Conservation (phyloP, 2,797 vertebrate species). For the Liasis olivaceus region DNA sequence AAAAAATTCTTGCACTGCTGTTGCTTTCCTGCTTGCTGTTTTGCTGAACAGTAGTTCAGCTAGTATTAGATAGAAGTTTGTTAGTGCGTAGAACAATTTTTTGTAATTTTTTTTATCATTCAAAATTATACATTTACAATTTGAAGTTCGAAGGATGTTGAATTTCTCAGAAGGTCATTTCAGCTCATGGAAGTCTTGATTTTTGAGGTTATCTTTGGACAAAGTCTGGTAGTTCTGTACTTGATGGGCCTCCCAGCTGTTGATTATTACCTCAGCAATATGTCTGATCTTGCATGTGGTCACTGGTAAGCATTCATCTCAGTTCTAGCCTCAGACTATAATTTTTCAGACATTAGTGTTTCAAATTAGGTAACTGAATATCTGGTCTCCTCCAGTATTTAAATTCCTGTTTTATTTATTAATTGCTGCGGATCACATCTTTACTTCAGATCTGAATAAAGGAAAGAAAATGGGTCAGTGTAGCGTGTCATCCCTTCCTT, state of each 20-base stretch:
- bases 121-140: not conserved
- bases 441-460: not conserved
- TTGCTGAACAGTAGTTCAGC: not conserved
- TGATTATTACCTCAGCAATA: not conserved
- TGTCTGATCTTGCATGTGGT: not conserved
- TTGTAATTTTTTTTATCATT: not conserved
- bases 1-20: not conserved
- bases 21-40: not conserved
- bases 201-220: not conserved
- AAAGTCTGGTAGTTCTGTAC: not conserved
- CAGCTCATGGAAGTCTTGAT: not conserved
- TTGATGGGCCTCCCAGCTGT: not conserved
- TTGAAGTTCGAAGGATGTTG: not conserved
- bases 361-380: rapidly evolving
- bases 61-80: not conserved
- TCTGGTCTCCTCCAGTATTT: not conserved
- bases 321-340: not conserved
- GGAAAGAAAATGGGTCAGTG: not conserved
- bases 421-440: rapidly evolving
- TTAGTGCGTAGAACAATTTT: not conserved
- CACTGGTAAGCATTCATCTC: not conserved
- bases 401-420: not conserved
- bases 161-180: not conserved
- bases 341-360: not conserved
- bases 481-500: not conserved